These are phyloP conservation scores for Lates japonicus DNA, from an alignment of 2,797 vertebrate species.

Conservation along the genomic window DNA sequence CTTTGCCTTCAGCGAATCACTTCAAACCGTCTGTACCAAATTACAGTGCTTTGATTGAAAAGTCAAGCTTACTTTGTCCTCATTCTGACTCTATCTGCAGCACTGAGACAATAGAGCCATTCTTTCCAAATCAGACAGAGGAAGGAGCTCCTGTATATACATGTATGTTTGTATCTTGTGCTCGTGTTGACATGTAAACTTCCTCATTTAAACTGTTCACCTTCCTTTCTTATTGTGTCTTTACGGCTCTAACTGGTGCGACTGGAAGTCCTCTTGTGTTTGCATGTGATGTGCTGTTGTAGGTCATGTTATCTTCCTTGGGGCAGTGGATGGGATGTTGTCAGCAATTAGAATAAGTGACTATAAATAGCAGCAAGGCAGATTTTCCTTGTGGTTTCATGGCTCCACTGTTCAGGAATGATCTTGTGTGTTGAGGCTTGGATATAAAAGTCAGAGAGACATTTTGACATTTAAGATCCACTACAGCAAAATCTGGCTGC, in stretches of 20 bases:
- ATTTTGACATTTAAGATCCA: slow-evolving; percentile 21
- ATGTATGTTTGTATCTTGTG: slow-evolving; percentile 7
- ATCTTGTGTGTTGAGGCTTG: slow-evolving; percentile 20
- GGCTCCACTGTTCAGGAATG: slow-evolving; percentile 46
- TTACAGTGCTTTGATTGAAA: slow-evolving; percentile 34
- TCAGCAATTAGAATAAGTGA: slow-evolving; percentile 64
- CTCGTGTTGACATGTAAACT: slow-evolving; percentile 25
- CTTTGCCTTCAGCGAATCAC: slow-evolving; percentile 7
- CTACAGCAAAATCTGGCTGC: neutral
- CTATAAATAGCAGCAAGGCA: slow-evolving; percentile 73
- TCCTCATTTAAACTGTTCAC: slow-evolving; percentile 48
- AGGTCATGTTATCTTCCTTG: slow-evolving; percentile 72
- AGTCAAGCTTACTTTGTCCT: slow-evolving; percentile 33
- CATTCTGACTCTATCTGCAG: slow-evolving; percentile 25
- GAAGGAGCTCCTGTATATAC: slow-evolving; percentile 8
- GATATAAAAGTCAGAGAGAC: neutral
- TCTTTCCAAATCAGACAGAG: slow-evolving; percentile 38
- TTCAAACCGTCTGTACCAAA: slow-evolving; percentile 20
- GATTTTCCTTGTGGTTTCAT: slow-evolving; percentile 49
- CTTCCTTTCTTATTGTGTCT: slow-evolving; percentile 60
- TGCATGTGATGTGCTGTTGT: slow-evolving; percentile 61
- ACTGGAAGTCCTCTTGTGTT: slow-evolving; percentile 53
- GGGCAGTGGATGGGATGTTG: slow-evolving; percentile 64
- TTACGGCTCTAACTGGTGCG: slow-evolving; percentile 21
- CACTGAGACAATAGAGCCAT: slow-evolving; percentile 32